A percentile compares a stretch with the other conserved stretches of the same genome.
These are phyloP conservation scores for Sphyrna mokarran DNA, from an alignment of 2,113 vertebrate genomes.

Conservation along the genomic window DNA sequence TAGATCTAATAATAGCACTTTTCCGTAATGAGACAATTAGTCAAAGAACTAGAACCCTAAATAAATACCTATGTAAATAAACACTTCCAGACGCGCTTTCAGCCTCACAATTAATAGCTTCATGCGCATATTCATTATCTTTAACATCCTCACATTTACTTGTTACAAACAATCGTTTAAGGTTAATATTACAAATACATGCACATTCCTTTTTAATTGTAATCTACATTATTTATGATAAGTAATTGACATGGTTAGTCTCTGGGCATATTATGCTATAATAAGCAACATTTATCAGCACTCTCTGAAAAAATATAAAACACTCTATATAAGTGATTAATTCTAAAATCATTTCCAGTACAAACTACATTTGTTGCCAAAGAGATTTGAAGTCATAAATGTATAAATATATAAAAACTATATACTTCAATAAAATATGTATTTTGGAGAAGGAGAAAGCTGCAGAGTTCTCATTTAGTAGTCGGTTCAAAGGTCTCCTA, in stretches of 20 bases:
- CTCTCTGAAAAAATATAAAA: not conserved
- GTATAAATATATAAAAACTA: not conserved
- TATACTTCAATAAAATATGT: not conserved
- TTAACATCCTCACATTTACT: not conserved
- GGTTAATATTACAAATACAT: not conserved
- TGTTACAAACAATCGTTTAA: not conserved
- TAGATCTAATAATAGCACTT: not conserved
- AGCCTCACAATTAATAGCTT: not conserved
- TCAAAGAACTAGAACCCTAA: not conserved
- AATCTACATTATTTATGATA: not conserved
- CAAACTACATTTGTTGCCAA: not conserved
- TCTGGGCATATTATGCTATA: not conserved
- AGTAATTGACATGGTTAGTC: not conserved
- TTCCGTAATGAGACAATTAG: constrained; percentile 12
- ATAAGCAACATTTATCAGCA: not conserved
- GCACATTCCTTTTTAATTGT: not conserved
- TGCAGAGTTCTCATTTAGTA: constrained; percentile 43
- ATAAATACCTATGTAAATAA: not conserved
- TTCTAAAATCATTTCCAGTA: not conserved
- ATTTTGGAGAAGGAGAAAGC: not conserved
- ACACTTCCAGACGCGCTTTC: no score
- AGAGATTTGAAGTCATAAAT: not conserved
- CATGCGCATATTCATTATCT: not conserved
- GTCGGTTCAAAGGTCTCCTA: constrained; percentile 54
- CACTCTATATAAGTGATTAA: not conserved